Evolutionary conservation across 92 coral and sea anemone species (phyloP), one percentile per base, ranked within the genome.

Genomic region (Epizoanthus illoricatus): DNA sequence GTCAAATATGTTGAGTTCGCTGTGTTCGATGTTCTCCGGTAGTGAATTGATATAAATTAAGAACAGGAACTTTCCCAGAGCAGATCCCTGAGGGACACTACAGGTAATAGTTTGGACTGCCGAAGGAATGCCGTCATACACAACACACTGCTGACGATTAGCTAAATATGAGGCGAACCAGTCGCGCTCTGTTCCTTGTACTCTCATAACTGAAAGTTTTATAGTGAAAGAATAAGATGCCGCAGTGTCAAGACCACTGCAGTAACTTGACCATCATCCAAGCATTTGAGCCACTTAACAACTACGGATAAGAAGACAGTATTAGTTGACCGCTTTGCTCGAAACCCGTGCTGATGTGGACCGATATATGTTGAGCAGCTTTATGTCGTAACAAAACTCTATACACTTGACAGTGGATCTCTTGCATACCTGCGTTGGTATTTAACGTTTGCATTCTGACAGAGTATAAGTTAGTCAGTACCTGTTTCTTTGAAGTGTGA

Each of bases 71-170:
- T 5, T 5, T 5, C 49, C 49, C 49, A 45, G 49, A 45, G 49
- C 49, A 2, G 49, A 45, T 45, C 49, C 49, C 49, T 45, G 49
- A 6, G 20, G 79, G 40, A 73, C 60, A 8, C 54, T 65, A 28
- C 49, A 13, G 80, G 80, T 41, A 28, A 15, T 74, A 13, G 80
- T 67, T 74, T 74, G 56, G 80, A 52, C 28, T 74, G 17, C 80
- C 2, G 80, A 74, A 74, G 61, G 24, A 47, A 74, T 18, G 61
- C 65, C 80, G 36, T 74, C 80, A 74, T 47, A 74, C 21, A 47
- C 80, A 74, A 74, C 80, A 74, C 65, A 36, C 52, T 74, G 80
- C 28, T 74, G 56, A 28, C 80, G 61, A 74, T 74, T 47, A 58
- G 80, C 23, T 13, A 62, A 23, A 62, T 62, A 62, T 23, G 24